phyloP scores from a whole-genome alignment of 2,113 vertebrate species.

The Phrynosoma blainvillii region DNA sequence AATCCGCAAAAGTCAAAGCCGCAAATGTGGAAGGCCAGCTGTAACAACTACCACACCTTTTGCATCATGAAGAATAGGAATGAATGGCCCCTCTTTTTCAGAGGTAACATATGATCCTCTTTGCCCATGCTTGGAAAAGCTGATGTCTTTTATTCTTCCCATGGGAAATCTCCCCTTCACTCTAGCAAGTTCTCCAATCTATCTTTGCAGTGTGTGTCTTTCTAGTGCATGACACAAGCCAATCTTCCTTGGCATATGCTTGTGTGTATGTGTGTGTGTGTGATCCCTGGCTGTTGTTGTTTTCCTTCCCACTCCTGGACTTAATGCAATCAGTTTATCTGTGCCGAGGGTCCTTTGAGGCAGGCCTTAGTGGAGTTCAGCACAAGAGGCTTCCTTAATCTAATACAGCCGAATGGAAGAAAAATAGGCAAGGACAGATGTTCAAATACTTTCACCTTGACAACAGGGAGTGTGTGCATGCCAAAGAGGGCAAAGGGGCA shows the following conservation, averaged over 20 bases:
- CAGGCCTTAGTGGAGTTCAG: slow-evolving; percentile 64
- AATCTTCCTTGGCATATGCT: not conserved
- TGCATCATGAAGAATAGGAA: no score
- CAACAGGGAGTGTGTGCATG: slow-evolving; percentile 67
- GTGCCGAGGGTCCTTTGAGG: slow-evolving; percentile 38
- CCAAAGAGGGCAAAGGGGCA: slow-evolving; percentile 69
- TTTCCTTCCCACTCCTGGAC: not conserved
- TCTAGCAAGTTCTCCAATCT: not conserved
- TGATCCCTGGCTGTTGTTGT: not conserved
- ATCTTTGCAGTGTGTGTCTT: not conserved
- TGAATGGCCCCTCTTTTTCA: no score
- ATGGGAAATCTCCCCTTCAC: not conserved
- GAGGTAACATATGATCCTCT: no score
- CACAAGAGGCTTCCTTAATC: slow-evolving; percentile 73
- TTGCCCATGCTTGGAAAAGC: not conserved
- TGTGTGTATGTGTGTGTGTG: no score
- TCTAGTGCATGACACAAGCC: not conserved
- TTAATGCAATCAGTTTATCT: slow-evolving; percentile 33
- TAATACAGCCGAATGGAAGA: slow-evolving; percentile 62
- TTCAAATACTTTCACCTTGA: slow-evolving; percentile 73
- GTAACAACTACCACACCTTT: no score
- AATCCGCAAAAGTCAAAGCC: no score
- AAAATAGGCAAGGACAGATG: slow-evolving; percentile 76
- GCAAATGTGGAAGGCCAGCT: no score
- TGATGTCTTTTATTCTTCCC: not conserved